These are phyloP conservation scores for Chionomys nivalis DNA, from an alignment of 2,113 vertebrate species.

Conservation along the genomic window DNA sequence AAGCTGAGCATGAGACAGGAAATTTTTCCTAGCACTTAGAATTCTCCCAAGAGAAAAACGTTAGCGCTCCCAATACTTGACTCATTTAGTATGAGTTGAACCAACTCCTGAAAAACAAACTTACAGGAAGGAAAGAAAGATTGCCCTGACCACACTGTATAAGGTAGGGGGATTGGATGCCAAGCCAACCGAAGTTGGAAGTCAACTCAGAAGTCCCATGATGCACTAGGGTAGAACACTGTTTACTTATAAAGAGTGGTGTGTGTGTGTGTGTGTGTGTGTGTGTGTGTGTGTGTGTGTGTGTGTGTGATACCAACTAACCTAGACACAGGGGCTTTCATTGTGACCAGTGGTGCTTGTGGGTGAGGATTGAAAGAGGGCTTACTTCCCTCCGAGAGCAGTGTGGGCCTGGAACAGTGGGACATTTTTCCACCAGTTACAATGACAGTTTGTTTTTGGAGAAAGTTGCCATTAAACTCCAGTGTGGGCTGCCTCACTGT, in stretches of 20 bases:
- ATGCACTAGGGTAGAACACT: neutral
- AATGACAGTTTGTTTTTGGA: slow-evolving; percentile 69
- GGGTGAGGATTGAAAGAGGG: slow-evolving; percentile 55
- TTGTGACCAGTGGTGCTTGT: neutral
- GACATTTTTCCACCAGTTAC: slow-evolving; percentile 44
- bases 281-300: neutral
- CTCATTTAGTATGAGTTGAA: slow-evolving; percentile 19
- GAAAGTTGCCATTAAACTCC: slow-evolving; percentile 56
- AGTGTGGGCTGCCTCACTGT: slow-evolving; percentile 11
- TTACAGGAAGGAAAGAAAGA: neutral
- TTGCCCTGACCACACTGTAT: neutral
- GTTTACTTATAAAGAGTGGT: slow-evolving; percentile 6
- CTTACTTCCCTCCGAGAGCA: slow-evolving; percentile 53
- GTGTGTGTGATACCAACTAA: neutral
- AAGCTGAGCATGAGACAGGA: slow-evolving; percentile 59
- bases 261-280: neutral
- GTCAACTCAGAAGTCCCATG: neutral
- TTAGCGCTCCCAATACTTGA: slow-evolving; percentile 27
- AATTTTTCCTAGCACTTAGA: slow-evolving; percentile 65
- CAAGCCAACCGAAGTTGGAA: slow-evolving; percentile 30
- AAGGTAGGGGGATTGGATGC: neutral
- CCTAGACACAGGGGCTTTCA: slow-evolving; percentile 62
- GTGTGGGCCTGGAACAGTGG: slow-evolving; percentile 66
- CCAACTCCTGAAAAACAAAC: slow-evolving; percentile 26
- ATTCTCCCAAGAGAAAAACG: slow-evolving; percentile 29